A percentile compares a stretch with the other conserved stretches of the same genome.
Conservation (phyloP, 2,888 invertebrate species). For the Byasa hedistus region DNA sequence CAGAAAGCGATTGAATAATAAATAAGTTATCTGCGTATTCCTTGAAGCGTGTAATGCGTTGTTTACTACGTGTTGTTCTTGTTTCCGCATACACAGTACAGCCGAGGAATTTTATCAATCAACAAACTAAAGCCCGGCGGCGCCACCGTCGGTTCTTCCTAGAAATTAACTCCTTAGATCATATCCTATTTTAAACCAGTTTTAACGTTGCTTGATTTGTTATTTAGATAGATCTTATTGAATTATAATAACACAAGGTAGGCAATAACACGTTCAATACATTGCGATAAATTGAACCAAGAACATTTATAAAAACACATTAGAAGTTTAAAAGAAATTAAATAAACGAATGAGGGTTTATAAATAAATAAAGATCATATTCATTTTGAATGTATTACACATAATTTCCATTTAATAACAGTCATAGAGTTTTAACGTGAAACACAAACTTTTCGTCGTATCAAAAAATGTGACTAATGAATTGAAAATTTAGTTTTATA, state of each 20-base stretch:
- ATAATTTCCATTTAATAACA: too few species aligned
- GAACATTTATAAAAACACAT: background rate
- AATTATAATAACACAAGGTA: constrained; percentile 24
- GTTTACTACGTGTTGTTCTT: constrained; percentile 12
- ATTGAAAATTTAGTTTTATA: too few species aligned
- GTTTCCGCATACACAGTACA: constrained; percentile 12
- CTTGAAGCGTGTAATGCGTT: constrained; percentile 9
- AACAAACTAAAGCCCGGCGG: constrained; percentile 22
- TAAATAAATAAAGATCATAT: too few species aligned
- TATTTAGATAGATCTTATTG: constrained; percentile 27
- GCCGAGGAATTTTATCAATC: constrained; percentile 26
- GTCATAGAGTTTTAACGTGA: too few species aligned
- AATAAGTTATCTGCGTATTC: constrained; percentile 25
- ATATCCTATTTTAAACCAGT: constrained; percentile 29
- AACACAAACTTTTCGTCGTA: too few species aligned
- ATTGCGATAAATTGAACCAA: constrained; percentile 4
- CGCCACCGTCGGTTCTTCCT: constrained; percentile 16
- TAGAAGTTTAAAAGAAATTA: background rate
- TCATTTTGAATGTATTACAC: too few species aligned
- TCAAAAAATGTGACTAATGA: too few species aligned
- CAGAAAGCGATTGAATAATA: constrained; percentile 36
- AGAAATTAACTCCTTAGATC: constrained; percentile 19
- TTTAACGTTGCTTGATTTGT: constrained; percentile 14
- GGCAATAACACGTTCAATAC: constrained; percentile 20
- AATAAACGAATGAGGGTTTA: too few species aligned